Percentiles rank a stretch among this genome's conserved stretches.
These are phyloP conservation scores for Tachina lurida DNA, from an alignment of 2,888 invertebrate genomes.

Conservation along the genomic window DNA sequence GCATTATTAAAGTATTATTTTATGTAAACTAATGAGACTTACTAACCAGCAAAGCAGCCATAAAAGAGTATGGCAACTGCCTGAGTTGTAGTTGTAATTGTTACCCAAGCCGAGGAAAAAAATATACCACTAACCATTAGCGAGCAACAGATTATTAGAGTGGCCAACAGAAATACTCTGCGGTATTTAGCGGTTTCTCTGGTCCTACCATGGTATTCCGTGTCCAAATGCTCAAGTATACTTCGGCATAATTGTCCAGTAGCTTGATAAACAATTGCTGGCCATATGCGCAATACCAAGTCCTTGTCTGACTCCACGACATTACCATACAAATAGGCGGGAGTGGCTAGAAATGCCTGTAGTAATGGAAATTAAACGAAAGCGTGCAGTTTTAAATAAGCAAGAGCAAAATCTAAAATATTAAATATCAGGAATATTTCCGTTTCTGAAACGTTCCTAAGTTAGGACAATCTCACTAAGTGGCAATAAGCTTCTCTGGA, in stretches of 20 bases:
- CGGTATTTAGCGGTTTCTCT: conserved; percentile 79
- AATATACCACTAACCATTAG: conserved; percentile 81
- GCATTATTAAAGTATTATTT: no score
- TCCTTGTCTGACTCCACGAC: conserved; percentile 82
- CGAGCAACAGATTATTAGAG: conserved; percentile 79
- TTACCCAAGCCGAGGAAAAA: conserved; percentile 82
- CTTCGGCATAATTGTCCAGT: conserved; percentile 81
- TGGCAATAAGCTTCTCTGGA: no score
- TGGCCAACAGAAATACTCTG: conserved; percentile 79
- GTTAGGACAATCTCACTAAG: no score
- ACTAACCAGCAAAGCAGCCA: conserved; percentile 81
- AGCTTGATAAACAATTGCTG: conserved; percentile 82
- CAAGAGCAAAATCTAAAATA: background rate
- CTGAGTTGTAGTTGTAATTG: conserved; percentile 80
- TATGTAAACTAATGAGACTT: no score
- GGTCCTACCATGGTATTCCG: conserved; percentile 79
- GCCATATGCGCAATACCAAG: conserved; percentile 81
- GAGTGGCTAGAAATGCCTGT: conserved; percentile 82
- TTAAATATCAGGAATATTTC: background rate
- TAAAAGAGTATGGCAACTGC: conserved; percentile 81
- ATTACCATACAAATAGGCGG: conserved; percentile 82
- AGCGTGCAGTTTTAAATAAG: background rate
- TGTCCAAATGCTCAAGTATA: conserved; percentile 80
- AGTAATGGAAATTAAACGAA: background rate
- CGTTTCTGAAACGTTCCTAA: background rate